Evolutionary conservation across 2,888 invertebrate species (phyloP).

Genomic region (Nephrotoma appendiculata): DNA sequence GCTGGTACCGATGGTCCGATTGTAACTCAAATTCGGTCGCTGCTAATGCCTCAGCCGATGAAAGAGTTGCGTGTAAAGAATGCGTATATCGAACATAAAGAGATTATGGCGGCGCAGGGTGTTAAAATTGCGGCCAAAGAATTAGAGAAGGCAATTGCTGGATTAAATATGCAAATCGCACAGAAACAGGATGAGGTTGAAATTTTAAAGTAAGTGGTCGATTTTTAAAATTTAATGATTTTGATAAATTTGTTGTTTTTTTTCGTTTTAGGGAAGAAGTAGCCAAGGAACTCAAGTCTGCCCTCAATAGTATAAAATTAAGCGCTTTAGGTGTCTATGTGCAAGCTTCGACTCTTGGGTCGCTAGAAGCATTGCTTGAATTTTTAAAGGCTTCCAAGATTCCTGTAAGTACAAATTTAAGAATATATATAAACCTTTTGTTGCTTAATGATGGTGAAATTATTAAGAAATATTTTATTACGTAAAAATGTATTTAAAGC

Average conservation of each 20-base stretch:
- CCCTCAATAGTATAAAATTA: conserved; percentile 82
- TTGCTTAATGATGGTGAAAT: too few relatives aligned
- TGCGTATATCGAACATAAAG: conserved; percentile 87
- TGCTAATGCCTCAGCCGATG: conserved; percentile 96
- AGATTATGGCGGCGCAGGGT: conserved; percentile 91
- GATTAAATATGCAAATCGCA: conserved; percentile 83
- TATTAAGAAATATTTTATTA: too few relatives aligned
- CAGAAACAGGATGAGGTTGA: conserved; percentile 91
- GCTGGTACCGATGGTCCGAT: conserved; percentile 98
- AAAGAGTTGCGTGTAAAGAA: conserved; percentile 93
- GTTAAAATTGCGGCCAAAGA: conserved; percentile 98
- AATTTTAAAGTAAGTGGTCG: conserved; percentile 42
- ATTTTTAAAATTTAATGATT: background rate
- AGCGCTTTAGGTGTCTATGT: conserved; percentile 92
- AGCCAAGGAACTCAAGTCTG: conserved; percentile 71
- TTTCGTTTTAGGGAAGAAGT: conserved; percentile 58
- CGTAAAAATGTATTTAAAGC: too few relatives aligned
- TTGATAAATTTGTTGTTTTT: background rate
- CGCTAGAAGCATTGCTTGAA: conserved; percentile 89
- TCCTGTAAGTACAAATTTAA: conserved; percentile 52
- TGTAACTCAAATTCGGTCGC: conserved; percentile 88
- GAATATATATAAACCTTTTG: too few relatives aligned
- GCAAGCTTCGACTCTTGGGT: conserved; percentile 99
- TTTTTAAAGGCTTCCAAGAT: conserved; percentile 85
- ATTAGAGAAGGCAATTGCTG: conserved; percentile 93